Base-by-base conservation (phyloP, 2,888 invertebrate genomes). In the Coenonympha glycerion region DNA sequence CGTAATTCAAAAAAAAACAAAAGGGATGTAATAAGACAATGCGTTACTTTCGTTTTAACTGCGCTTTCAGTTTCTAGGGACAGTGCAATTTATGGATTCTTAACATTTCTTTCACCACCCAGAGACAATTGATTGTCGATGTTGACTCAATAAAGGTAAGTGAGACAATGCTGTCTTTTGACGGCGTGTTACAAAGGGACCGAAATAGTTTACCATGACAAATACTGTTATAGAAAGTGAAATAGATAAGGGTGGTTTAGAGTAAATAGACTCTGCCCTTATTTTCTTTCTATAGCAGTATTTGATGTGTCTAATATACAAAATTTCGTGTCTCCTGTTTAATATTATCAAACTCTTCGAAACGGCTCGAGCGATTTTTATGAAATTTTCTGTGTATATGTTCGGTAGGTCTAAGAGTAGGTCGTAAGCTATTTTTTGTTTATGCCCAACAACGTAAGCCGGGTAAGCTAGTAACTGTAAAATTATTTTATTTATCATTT, bases 11-110 rank as follows among this genome's bases (percentile, higher is more conserved):
- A 53, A 22, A n/a, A 9, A 55, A 57, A 61, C 59, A 55, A 64
- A 51, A 59, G 57, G 48, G 30, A 41, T 15, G 54, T 47, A 37
- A 39, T 26, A 55, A 55, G 56, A 63, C 61, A 64, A 68, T 62
- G 58, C 46, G 15, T 48, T 51, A 69, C 73, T 75, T 73, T 75
- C 71, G 61, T 63, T 69, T 66, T 63, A 61, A 62, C 58, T 49
- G 40, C 48, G 65, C 71, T 73, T 72, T 72, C 69, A 53, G 62
- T 73, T 73, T 69, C 64, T 49, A 61, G 59, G 58, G 59, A 42
- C 41, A 47, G 18, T 36, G 19, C 31, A 61, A 62, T 69, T 69
- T 68, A 68, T 68, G 61, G 52, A 15, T 54, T 47, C 16, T 50
- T 52, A 58, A 61, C 67, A 63, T 65, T 70, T 68, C 62, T 61